phyloP scores from a whole-genome alignment of 2,888 invertebrate species.

The Corythucha ciliata region DNA sequence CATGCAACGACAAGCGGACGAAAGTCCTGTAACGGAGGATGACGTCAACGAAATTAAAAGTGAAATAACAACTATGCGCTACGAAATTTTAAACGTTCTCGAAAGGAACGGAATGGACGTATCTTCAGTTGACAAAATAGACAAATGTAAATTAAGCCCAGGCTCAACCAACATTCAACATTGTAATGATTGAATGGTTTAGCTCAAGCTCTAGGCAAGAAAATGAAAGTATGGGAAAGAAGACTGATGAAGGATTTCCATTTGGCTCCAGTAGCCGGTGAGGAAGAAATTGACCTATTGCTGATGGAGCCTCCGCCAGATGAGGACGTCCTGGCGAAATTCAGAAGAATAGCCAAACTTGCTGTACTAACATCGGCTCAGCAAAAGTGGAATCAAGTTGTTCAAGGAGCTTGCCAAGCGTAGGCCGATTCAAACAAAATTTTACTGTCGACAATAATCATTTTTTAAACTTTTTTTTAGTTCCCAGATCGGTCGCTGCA shows the following conservation, averaged over 20 bases:
- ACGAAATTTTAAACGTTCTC: slow-evolving; percentile 82
- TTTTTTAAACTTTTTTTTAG: slow-evolving; percentile 15
- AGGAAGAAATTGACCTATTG: slow-evolving; percentile 47
- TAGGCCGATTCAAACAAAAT: slow-evolving; percentile 40
- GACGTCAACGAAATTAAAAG: slow-evolving; percentile 89
- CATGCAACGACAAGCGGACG: slow-evolving; percentile 73
- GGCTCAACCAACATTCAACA: not conserved
- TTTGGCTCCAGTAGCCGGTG: slow-evolving; percentile 60
- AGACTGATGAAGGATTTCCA: slow-evolving; percentile 81
- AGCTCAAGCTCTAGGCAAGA: slow-evolving; percentile 49
- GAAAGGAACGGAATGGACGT: slow-evolving; percentile 80
- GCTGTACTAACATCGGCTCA: slow-evolving; percentile 60
- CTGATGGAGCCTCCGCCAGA: slow-evolving; percentile 42
- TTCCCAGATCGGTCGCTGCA: slow-evolving; percentile 71
- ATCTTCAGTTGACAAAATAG: slow-evolving; percentile 60
- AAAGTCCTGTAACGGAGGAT: slow-evolving; percentile 83
- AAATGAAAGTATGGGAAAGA: slow-evolving; percentile 75
- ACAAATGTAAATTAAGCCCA: slow-evolving; percentile 51
- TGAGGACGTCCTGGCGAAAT: slow-evolving; percentile 56
- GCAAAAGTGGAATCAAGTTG: slow-evolving; percentile 65
- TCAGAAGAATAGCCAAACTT: slow-evolving; percentile 63
- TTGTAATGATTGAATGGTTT: not conserved
- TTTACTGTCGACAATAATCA: not conserved
- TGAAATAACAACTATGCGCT: slow-evolving; percentile 84
- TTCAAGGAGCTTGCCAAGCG: slow-evolving; percentile 50